A percentile compares a stretch with the other conserved stretches of the same genome.
These are phyloP conservation scores for Cantharis lateralis DNA, from an alignment of 2,888 invertebrate species.

Conservation along the genomic window DNA sequence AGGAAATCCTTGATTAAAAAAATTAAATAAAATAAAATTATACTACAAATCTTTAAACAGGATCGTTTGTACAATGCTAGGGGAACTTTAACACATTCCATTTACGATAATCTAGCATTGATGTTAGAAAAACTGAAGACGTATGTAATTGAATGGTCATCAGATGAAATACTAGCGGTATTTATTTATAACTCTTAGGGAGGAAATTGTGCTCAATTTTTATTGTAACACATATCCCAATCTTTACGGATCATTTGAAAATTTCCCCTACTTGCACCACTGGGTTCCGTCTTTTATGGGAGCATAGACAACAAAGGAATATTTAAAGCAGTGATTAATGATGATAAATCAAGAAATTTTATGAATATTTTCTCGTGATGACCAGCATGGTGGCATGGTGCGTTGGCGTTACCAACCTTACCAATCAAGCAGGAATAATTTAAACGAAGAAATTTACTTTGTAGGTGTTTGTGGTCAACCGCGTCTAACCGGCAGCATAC, in stretches of 20 bases:
- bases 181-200: not conserved
- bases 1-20: too few species aligned
- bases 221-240: not conserved
- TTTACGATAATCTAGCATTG: not conserved
- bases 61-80: not conserved
- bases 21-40: not conserved
- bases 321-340: not conserved
- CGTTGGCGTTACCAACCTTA: constrained; percentile 27
- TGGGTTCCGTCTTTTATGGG: not conserved
- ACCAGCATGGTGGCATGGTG: not conserved
- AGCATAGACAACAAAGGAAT: not conserved
- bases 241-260: not conserved
- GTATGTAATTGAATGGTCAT: not conserved
- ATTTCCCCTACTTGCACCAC: not conserved
- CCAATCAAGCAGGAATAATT: constrained; percentile 20
- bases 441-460: constrained; percentile 12
- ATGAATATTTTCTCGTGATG: not conserved
- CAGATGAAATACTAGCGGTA: not conserved
- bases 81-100: not conserved
- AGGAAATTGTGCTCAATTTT: not conserved
- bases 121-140: not conserved
- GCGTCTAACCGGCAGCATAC: constrained; percentile 24
- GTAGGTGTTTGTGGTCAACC: constrained; percentile 24
- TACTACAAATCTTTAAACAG: not conserved
- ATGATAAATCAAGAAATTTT: not conserved